Percentiles rank a stretch among this genome's conserved stretches.
Conservation (phyloP, 2,113 vertebrate genomes). For the Mola mola region DNA sequence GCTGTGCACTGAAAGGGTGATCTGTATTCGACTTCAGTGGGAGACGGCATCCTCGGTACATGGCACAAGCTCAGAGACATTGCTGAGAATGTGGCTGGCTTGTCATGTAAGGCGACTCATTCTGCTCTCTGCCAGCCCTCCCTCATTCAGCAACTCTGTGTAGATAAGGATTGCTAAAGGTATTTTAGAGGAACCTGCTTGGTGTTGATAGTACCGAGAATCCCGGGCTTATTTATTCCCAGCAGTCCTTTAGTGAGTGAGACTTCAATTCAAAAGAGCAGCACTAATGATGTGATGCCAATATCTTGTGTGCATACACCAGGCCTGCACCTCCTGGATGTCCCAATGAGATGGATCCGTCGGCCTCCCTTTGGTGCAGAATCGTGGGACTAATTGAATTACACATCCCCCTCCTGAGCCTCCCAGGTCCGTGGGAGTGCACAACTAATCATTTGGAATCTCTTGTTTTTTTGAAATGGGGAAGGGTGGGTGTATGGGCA, state of each 20-base stretch:
- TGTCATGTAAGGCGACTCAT: conserved; percentile 45
- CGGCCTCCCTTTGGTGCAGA: conserved; percentile 68
- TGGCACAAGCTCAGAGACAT: conserved; percentile 64
- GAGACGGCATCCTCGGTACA: conserved; percentile 57
- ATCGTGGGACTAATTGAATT: conserved; percentile 79
- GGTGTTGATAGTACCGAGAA: conserved; percentile 10
- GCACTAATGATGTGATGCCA: conserved; percentile 46
- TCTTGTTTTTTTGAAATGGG: conserved; percentile 52
- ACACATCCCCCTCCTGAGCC: conserved; percentile 54
- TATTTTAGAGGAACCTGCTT: conserved; percentile 31
- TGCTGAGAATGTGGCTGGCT: conserved; percentile 52
- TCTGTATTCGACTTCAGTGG: conserved; percentile 63
- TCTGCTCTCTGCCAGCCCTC: conserved; percentile 28
- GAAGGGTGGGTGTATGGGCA: conserved; percentile 24
- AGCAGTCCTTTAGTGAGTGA: conserved; percentile 26
- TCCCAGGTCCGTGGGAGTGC: conserved; percentile 61
- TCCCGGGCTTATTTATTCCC: conserved; percentile 22
- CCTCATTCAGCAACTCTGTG: conserved; percentile 6
- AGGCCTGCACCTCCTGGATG: conserved; percentile 50
- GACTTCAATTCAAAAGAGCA: conserved; percentile 53
- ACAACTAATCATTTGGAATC: conserved; percentile 75
- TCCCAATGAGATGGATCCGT: conserved; percentile 65
- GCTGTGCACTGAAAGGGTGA: conserved; percentile 54
- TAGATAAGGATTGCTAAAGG: conserved; percentile 12
- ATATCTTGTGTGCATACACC: conserved; percentile 36